phyloP scores from a whole-genome alignment of 2,113 vertebrate species.

The Lamprotornis superbus region DNA sequence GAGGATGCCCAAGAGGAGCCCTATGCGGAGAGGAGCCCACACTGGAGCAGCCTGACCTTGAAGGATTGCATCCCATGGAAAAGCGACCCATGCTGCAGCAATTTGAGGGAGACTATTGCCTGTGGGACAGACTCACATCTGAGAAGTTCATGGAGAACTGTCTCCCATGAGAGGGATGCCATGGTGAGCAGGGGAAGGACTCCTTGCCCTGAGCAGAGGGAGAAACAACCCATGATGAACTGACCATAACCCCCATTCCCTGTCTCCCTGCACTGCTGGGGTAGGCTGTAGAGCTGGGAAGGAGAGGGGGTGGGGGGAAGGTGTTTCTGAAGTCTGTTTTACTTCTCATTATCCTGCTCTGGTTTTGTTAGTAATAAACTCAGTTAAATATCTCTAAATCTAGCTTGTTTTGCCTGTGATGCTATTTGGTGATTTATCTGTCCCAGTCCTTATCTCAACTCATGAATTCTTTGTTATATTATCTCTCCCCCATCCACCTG shows the following conservation, averaged over 20 bases:
- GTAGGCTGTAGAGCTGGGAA: background rate
- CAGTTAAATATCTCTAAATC: background rate
- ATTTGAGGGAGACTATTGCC: background rate
- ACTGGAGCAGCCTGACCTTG: background rate
- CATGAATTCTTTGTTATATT: background rate
- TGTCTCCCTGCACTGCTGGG: accelerated
- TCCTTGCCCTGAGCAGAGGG: background rate
- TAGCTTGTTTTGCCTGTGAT: background rate
- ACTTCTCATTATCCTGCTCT: background rate
- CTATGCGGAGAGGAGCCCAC: accelerated
- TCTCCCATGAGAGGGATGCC: background rate
- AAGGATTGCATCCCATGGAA: background rate
- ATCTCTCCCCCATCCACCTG: background rate
- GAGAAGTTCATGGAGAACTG: background rate
- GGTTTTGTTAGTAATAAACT: background rate
- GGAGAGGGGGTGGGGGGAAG: background rate
- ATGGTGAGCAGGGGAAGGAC: too few species aligned
- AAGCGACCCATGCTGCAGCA: background rate
- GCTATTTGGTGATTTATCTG: background rate
- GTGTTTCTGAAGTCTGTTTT: background rate
- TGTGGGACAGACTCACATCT: background rate
- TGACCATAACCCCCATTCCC: background rate
- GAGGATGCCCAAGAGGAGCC: accelerated
- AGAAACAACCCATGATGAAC: background rate
- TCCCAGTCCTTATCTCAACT: background rate